Percentiles rank a stretch among this genome's conserved stretches.
phyloP scores from a whole-genome alignment of 2,888 invertebrate genomes.

The Lasioglossum morio region DNA sequence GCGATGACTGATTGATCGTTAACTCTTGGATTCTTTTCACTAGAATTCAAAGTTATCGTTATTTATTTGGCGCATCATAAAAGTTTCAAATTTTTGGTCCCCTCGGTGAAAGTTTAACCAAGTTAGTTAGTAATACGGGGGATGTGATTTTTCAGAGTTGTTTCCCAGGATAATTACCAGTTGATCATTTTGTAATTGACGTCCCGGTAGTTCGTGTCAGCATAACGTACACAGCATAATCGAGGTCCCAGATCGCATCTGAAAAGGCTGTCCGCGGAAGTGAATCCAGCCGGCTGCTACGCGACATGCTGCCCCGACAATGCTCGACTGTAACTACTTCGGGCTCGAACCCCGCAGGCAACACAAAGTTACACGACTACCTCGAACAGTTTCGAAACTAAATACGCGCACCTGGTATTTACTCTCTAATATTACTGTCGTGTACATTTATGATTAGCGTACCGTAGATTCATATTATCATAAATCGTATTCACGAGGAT shows the following conservation, averaged over 20 bases:
- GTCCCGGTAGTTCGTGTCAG: not conserved
- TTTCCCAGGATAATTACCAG: not conserved
- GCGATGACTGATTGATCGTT: too few relatives aligned
- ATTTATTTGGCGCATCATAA: too few relatives aligned
- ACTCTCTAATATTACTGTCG: not conserved
- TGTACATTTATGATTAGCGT: not conserved
- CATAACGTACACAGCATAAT: not conserved
- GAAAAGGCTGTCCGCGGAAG: not conserved
- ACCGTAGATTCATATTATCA: too few relatives aligned
- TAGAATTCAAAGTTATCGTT: too few relatives aligned
- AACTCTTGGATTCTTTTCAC: too few relatives aligned
- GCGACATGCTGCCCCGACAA: not conserved
- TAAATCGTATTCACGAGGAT: not conserved
- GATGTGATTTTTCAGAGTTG: not conserved
- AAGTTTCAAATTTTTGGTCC: too few relatives aligned
- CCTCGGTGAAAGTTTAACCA: too few relatives aligned
- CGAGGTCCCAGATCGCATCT: not conserved
- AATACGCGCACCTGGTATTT: not conserved
- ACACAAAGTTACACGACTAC: not conserved
- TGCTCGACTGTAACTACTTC: conserved; percentile 1
- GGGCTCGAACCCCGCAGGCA: too few relatives aligned
- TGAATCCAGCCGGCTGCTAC: not conserved
- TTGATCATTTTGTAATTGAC: not conserved
- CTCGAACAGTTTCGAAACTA: conserved; percentile 4
- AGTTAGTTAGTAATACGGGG: too few relatives aligned